Conservation (phyloP, 2,888 invertebrate species). For the Trypoxylon attenuatum region DNA sequence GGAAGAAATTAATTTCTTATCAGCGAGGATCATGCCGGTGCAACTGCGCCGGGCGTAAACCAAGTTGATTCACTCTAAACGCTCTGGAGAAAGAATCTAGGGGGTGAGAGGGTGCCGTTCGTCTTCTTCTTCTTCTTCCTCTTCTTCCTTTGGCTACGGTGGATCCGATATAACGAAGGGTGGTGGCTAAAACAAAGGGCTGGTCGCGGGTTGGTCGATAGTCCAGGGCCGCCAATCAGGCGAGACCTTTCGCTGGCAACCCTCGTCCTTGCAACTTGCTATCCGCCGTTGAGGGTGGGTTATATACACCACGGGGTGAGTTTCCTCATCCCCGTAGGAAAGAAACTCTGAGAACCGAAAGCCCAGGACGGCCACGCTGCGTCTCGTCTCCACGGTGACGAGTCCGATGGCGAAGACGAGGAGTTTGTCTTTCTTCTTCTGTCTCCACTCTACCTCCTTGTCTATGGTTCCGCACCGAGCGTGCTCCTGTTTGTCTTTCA, state of each 20-base stretch:
- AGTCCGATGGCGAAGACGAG: conserved; percentile 45
- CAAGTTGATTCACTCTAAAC: conserved; percentile 34
- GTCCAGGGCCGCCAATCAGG: conserved; percentile 73
- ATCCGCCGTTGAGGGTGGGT: conserved; percentile 46
- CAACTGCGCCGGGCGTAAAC: too few species aligned
- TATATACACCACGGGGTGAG: conserved; percentile 40
- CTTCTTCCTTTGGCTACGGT: conserved; percentile 48
- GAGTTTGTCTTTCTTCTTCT: conserved; percentile 17
- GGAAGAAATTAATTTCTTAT: too few species aligned
- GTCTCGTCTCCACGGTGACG: conserved; percentile 69
- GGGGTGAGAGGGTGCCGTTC: too few species aligned
- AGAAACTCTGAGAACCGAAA: conserved; percentile 35
- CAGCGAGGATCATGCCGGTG: too few species aligned
- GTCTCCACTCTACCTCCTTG: conserved; percentile 14
- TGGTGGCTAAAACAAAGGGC: conserved; percentile 73
- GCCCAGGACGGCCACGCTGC: conserved; percentile 49
- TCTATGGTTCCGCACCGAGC: conserved; percentile 15
- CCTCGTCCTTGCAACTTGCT: conserved; percentile 64
- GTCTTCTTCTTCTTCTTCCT: too few species aligned
- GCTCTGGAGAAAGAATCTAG: conserved; percentile 31
- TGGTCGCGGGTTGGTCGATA: conserved; percentile 74
- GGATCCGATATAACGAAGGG: conserved; percentile 57
- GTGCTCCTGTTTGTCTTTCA: conserved; percentile 25
- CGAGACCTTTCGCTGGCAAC: conserved; percentile 63
- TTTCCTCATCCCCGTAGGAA: conserved; percentile 51